A percentile compares a stretch with the other conserved stretches of the same genome.
These are phyloP conservation scores for Crocuta crocuta DNA, from an alignment of 2,113 vertebrate genomes.

Conservation along the genomic window DNA sequence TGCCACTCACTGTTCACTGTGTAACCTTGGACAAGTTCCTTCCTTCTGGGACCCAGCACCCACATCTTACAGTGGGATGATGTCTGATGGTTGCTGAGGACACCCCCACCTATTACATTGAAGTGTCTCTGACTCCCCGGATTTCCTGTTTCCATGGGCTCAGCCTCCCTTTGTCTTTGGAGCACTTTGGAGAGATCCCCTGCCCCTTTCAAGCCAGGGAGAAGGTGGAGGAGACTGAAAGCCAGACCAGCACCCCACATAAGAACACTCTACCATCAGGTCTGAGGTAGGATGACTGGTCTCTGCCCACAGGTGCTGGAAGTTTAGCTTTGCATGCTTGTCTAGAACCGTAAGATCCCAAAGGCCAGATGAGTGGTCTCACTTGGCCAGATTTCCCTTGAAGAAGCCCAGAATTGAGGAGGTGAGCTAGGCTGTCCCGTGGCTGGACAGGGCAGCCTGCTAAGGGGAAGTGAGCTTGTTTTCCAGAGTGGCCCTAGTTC, in stretches of 20 bases:
- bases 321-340: background rate
- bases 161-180: background rate
- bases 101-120: background rate
- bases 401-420: background rate
- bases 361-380: background rate
- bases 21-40: background rate
- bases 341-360: background rate
- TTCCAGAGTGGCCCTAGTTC: background rate
- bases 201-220: background rate
- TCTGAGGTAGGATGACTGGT: background rate
- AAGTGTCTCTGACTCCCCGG: background rate
- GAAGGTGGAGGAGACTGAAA: background rate
- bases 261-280: background rate
- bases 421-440: too few relatives aligned
- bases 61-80: background rate
- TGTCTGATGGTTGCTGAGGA: background rate
- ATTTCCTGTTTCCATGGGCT: background rate
- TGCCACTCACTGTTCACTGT: background rate
- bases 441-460: background rate
- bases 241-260: background rate
- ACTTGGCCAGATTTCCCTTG: background rate
- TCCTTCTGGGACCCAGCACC: background rate
- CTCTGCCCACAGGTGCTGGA: background rate
- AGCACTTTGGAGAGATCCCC: background rate
- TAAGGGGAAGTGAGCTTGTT: background rate